A percentile compares a stretch with the other conserved stretches of the same genome.
Conservation (phyloP, 2,113 vertebrate genomes). For the Pygoscelis antarcticus region DNA sequence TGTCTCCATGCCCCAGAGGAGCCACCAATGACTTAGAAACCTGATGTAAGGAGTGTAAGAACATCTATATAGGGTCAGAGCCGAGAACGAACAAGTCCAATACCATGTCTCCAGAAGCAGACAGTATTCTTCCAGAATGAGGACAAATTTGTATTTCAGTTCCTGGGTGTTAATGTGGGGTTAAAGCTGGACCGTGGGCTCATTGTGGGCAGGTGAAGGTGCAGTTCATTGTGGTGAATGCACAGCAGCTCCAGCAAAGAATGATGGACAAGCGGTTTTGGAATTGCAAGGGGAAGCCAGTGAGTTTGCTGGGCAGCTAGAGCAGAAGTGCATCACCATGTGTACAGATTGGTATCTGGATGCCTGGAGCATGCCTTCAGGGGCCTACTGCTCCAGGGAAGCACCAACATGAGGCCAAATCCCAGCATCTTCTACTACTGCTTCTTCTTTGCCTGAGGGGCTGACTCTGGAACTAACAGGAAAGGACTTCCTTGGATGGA, state of each 20-base stretch:
- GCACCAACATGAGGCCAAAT: not conserved
- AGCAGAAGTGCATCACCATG: not conserved
- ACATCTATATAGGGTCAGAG: not conserved
- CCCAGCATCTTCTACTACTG: not conserved
- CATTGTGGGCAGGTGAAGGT: not conserved
- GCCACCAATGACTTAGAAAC: not conserved
- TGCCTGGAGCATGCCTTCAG: not conserved
- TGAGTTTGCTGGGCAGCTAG: not conserved
- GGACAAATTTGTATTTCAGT: not conserved
- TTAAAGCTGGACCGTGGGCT: not conserved
- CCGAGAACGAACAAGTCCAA: not conserved
- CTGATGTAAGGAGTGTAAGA: not conserved
- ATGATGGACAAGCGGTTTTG: not conserved
- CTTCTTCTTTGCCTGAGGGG: not conserved
- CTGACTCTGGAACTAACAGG: not conserved
- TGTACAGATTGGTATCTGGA: not conserved
- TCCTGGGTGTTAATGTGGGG: not conserved
- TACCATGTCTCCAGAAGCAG: not conserved
- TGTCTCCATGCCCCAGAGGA: not conserved
- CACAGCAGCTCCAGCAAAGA: not conserved
- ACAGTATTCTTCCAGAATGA: not conserved
- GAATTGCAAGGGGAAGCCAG: not conserved
- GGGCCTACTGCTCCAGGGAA: not conserved
- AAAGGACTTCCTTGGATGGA: not conserved
- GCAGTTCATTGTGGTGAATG: not conserved